Base-by-base conservation (phyloP, 2,797 vertebrate genomes). In the Acipenser transmontanus region DNA sequence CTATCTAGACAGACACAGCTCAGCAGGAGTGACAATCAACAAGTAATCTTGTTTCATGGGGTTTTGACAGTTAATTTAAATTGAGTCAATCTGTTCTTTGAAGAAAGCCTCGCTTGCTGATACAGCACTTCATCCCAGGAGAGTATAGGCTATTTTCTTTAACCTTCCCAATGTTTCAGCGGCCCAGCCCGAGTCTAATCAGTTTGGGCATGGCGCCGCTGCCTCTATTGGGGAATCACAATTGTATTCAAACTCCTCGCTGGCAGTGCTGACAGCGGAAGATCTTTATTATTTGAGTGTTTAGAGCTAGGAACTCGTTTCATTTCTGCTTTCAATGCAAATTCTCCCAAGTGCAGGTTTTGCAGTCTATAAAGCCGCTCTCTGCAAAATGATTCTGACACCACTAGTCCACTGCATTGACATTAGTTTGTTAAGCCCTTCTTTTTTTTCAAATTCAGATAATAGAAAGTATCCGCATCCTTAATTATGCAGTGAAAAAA, bases 131-230 rank as follows among this genome's bases (percentile, higher is more conserved):
- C 13, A 7, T 64, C 61, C 54, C 65, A 12, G 52, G 60, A 63
- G 60, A 61, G 67, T 52, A 47, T 50, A 54, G n/a, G 50, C 70
- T 73, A 72, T 78, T 79, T 81, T 64, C 74, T 64, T 68, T 73
- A 64, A 75, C 77, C 72, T 34, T 13, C 34, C 34, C 34, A 34
- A 34, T 34, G 34, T 12, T 11, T 63, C 50, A n/a, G 4, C 62
- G 10, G 9, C 75, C 71, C 63, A 49, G 66, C 66, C 78, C 0
- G 54, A 59, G 70, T 67, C 61, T 61, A 72, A 69, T 62, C 50
- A 61, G 34, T 34, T 34, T 34, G 65, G 60, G 68, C 71, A 70
- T 70, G 62, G 69, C 67, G 73, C 51, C 64, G 66, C 71, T 67
- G 68, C 69, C 66, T 71, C 69, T 66, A 64, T 72, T 34, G 34